Evolutionary conservation across 92 coral and sea anemone species (phyloP).

Genomic region (Pocillopora grandis): DNA sequence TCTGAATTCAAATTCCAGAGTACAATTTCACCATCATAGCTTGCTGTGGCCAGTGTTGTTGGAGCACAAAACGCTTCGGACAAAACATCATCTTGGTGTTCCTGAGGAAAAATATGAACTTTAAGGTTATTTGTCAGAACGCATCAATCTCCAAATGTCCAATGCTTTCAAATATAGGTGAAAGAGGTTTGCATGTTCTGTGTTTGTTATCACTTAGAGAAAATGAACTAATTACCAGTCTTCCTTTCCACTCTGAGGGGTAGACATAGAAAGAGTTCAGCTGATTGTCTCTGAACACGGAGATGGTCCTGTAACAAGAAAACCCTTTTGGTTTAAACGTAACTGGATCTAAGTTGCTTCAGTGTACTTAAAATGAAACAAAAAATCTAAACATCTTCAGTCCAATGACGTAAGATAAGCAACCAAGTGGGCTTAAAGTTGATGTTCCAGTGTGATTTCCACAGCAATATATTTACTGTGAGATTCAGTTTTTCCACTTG

Average conservation of each 20-base stretch:
- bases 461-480: too few relatives aligned
- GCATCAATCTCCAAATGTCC: too few relatives aligned
- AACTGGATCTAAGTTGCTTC: neutral
- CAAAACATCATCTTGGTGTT: constrained; percentile 92
- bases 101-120: constrained; percentile 40
- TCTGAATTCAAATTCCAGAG: constrained; percentile 97
- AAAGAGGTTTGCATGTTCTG: neutral
- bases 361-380: too few relatives aligned
- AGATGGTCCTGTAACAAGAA: constrained; percentile 64
- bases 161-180: too few relatives aligned
- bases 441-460: too few relatives aligned
- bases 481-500: too few relatives aligned
- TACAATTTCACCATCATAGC: constrained; percentile 96
- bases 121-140: too few relatives aligned
- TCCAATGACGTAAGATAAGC: too few relatives aligned
- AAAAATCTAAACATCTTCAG: too few relatives aligned
- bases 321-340: neutral
- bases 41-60: constrained; percentile 89
- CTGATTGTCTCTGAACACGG: constrained; percentile 93
- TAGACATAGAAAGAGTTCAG: constrained; percentile 94
- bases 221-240: constrained; percentile 67
- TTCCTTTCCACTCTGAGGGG: constrained; percentile 98
- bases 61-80: constrained; percentile 90
- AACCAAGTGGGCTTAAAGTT: too few relatives aligned
- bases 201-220: neutral